Evolutionary conservation across 2,888 invertebrate species (phyloP), one percentile per base, ranked within the genome.

Genomic region (Leptinotarsa peninsularis): DNA sequence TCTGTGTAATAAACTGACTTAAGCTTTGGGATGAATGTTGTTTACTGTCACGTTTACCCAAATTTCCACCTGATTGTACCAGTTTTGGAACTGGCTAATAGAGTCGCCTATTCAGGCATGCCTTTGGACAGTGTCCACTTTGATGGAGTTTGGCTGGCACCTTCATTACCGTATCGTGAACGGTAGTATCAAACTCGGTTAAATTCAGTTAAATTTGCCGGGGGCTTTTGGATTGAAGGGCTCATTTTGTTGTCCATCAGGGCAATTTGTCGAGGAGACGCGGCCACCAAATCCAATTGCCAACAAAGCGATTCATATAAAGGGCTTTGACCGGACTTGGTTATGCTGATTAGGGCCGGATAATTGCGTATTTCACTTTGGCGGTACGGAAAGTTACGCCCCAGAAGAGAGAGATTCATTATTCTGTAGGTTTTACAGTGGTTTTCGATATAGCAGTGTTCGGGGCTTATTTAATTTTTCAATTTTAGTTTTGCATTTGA

Each of bases 301-400:
- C 21, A 23, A 58, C 58, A 58, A 58, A 58, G 58, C 58, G 58
- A 58, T 58, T 58, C 58, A 58, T 58, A 58, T 58, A 58, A 58
- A 58, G 73, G 66, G 69, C 18, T 66, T 69, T 54, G 66, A 73
- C 69, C 66, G 69, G 54, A 73, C 69, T 73, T 58, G 58, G 58
- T 58, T 58, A 58, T 23, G 58, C 58, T 58, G 58, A 58, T 58
- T 58, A 58, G 23, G 58, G 58, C 13, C 3, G 23, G 56, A 52
- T 21, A 23, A 58, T 58, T 58, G 58, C 58, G 21, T 23, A 23
- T 58, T 58, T 58, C 58, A 21, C 58, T 58, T 58, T 23, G 15
- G 58, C 23, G 21, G 15, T 17, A 15, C 23, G 58, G 14, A 43
- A 43, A 43, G 43, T 43, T 43, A 43, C 43, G 43, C 43, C 10